Evolutionary conservation across 2,888 invertebrate genomes (phyloP), one percentile per base, ranked within the genome.

Genomic region (Meteorus colon): DNA sequence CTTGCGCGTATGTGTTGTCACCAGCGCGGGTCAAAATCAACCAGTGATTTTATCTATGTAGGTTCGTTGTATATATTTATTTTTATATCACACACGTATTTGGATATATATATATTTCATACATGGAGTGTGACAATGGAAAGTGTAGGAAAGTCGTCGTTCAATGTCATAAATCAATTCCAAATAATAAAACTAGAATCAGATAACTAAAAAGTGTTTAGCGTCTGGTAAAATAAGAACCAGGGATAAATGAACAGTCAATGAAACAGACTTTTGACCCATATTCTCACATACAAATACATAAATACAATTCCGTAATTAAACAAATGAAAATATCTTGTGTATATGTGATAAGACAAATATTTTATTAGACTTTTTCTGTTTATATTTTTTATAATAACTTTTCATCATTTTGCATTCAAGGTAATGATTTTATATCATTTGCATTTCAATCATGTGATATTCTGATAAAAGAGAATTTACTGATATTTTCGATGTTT

Each of bases 201-300:
- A 41, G n/a, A 48, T 48, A 48, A 48, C 4, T 5, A n/a, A 48
- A 16, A 48, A n/a, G n/a, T 48, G 8, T 48, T 16, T 45, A 8
- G 12, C n/a, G 5, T 24, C 6, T 19, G 5, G 1, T 8, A 19
- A 55, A 19, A 19, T n/a, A 19, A 24, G 19, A 55, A 55, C n/a
- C 10, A 4, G n/a, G 19, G 55, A 55, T 55, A 55, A 55, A 19
- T 19, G 19, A 19, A 19, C 19, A 55, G 8, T 55, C 19, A 55
- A 19, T 55, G 55, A 55, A 55, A 19, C 48, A 48, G 48, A 48
- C 55, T 10, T 55, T 55, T 55, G 55, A 55, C 19, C 19, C n/a
- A 19, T 24, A 19, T 55, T 55, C 4, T 19, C 4, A 48, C 4
- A 16, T 48, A 48, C 48, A n/a, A n/a, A 48, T 4, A 48, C 14